Evolutionary conservation across 2,113 vertebrate species (phyloP), one percentile per base, ranked within the genome.

Genomic region (Macaca fascicularis): DNA sequence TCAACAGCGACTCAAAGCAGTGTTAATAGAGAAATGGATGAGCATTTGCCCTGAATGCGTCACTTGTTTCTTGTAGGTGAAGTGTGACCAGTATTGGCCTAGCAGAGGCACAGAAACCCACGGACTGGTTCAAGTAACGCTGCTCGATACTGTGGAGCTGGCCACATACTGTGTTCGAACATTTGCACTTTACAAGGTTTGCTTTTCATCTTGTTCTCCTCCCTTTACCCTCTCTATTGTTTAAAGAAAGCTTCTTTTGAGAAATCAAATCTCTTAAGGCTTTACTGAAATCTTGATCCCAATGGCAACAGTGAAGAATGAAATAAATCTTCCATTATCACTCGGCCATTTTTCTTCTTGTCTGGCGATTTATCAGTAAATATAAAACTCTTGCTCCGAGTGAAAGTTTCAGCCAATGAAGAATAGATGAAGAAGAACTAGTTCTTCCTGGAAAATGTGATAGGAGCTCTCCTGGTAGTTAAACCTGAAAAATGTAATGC

Each of bases 1-100:
- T 96, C 97, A 83, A 78, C 27, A 43, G 16, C 0, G 59, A 25
- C 48, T 52, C 61, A 25, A 76, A 9, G 4, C 4, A 84, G 80
- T 84, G 32, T 67, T 92, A 52, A n/a, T 20, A 83, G 82, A 95
- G 35, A 57, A 45, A 57, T 0, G 72, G 97, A 97, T 96, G 5
- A 92, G 70, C 81, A 1, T 93, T 79, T 85, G 79, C 61, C 78
- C 83, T 98, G 55, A 98, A 67, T 89, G 30, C 32, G 69, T 93
- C 88, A 32, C 4, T 50, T 97, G 20, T 98, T 97, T 97, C 50
- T 97, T 98, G 5, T 98, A 99, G 99, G 99, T 99, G 70, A 99
- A 99, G 97, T 99, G 99, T 99, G 99, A 99, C 98, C 99, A 99
- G 20, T 99, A 99, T 95, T 99, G 99, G 99, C 99, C 99, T 61